phyloP scores from a whole-genome alignment of 2,797 vertebrate species.

The Eospalax fontanierii region DNA sequence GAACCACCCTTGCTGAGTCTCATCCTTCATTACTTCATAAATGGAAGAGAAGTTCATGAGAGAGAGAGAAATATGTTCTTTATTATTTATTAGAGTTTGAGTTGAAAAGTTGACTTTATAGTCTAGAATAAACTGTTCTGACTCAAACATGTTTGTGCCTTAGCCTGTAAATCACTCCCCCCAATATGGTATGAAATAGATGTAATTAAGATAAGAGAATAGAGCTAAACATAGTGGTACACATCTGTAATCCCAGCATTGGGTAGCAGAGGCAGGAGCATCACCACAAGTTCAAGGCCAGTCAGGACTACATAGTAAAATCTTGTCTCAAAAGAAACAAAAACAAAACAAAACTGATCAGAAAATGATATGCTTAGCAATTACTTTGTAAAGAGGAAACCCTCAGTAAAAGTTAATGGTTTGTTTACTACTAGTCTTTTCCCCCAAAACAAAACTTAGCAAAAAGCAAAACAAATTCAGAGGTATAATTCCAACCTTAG shows the following conservation, averaged over 20 bases:
- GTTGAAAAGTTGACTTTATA: neutral
- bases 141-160: constrained; percentile 10
- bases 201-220: neutral
- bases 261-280: neutral
- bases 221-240: neutral
- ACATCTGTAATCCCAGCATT: neutral
- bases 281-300: neutral
- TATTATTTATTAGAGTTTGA: neutral
- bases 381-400: neutral
- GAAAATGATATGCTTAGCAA: neutral
- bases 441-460: constrained; percentile 39
- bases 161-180: neutral
- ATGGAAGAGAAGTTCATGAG: constrained; percentile 10
- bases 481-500: neutral
- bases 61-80: neutral
- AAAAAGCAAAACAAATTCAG: constrained; percentile 16
- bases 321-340: neutral
- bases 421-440: neutral
- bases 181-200: neutral
- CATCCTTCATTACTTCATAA: constrained; percentile 10
- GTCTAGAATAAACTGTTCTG: constrained; percentile 33
- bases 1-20: neutral
- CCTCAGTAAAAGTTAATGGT: neutral
- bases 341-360: neutral
- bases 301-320: neutral